A percentile compares a stretch with the other conserved stretches of the same genome.
phyloP scores from a whole-genome alignment of 2,113 vertebrate species.

The Myocastor coypus region DNA sequence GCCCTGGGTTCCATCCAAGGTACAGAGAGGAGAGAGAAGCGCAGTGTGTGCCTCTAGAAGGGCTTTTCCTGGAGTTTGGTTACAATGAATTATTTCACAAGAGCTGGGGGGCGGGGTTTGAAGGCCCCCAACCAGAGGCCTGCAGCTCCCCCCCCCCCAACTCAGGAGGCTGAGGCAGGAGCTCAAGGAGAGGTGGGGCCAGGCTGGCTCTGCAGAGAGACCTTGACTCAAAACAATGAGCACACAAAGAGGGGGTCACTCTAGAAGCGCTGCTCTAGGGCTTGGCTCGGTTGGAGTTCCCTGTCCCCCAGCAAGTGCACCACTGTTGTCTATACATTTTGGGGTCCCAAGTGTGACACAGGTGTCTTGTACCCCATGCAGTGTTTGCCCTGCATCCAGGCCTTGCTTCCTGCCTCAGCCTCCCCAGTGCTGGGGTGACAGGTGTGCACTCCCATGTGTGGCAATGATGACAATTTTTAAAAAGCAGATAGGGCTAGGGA shows the following conservation, averaged over 20 bases:
- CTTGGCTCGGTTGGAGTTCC: not conserved
- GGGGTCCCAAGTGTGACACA: not conserved
- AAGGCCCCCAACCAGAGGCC: not conserved
- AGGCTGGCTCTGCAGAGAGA: not conserved
- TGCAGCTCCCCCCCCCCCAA: not conserved
- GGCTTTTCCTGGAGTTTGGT: not conserved
- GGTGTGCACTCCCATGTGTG: not conserved
- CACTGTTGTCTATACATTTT: not conserved
- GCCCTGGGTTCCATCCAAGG: not conserved
- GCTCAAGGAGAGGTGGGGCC: not conserved
- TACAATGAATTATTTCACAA: not conserved
- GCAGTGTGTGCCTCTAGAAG: not conserved
- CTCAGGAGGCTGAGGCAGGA: not conserved
- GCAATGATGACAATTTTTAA: not conserved
- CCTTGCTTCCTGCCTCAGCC: not conserved
- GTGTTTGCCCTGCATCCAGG: not conserved
- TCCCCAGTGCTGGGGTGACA: not conserved
- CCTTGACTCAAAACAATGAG: not conserved
- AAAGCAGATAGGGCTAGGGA: no score
- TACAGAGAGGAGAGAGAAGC: not conserved
- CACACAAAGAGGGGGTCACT: fast-evolving
- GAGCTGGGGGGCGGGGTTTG: not conserved
- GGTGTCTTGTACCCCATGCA: not conserved
- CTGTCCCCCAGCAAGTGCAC: fast-evolving
- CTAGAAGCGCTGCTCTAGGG: no score